A percentile compares a stretch with the other conserved stretches of the same genome.
Conservation (phyloP, 1,140 invertebrate genomes). For the Euschistus heros region DNA sequence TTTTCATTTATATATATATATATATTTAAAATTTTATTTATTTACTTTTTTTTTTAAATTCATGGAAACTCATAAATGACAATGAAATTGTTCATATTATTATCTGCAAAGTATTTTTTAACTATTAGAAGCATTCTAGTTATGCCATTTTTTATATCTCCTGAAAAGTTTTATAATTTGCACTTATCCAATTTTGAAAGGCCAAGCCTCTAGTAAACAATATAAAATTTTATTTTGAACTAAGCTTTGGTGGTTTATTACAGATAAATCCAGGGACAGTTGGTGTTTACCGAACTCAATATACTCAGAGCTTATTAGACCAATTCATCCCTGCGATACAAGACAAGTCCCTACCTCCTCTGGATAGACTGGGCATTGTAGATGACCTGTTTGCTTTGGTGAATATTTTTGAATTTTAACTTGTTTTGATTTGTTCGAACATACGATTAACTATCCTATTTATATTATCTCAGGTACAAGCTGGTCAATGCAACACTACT, state of each 20-base stretch:
- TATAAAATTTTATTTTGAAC: too few relatives aligned
- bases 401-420: constrained; percentile 27
- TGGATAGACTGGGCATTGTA: constrained; percentile 81
- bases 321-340: constrained; percentile 68
- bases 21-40: too few relatives aligned
- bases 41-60: too few relatives aligned
- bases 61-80: too few relatives aligned
- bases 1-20: too few relatives aligned
- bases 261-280: constrained; percentile 62
- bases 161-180: too few relatives aligned
- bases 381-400: constrained; percentile 87
- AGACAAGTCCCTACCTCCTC: constrained; percentile 63
- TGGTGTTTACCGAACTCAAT: constrained; percentile 79
- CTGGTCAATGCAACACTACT: constrained; percentile 67
- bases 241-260: constrained; percentile 18
- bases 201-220: too few relatives aligned
- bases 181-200: too few relatives aligned
- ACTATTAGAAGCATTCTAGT: too few relatives aligned
- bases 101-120: too few relatives aligned
- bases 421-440: neutral
- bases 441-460: neutral
- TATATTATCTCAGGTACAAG: constrained; percentile 49
- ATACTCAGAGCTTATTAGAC: constrained; percentile 66
- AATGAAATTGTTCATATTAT: too few relatives aligned
- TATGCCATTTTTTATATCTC: too few relatives aligned